These are phyloP conservation scores for Temnothorax unifasciatus DNA, from an alignment of 2,888 invertebrate species.

Conservation along the genomic window DNA sequence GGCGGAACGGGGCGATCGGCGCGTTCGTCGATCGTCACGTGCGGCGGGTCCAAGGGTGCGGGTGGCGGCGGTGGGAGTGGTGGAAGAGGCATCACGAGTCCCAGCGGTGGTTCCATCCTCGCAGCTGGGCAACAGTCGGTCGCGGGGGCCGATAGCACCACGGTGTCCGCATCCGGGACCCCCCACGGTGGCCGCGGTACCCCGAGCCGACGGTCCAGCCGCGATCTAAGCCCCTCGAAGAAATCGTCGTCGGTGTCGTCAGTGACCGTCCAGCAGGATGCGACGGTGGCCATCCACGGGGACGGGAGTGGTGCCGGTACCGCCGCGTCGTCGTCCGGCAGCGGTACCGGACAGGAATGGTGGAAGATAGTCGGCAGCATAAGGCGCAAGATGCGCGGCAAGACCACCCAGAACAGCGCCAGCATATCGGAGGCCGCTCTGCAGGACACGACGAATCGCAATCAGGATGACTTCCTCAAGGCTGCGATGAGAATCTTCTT, in stretches of 20 bases:
- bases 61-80: conserved; percentile 56
- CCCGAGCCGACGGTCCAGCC: conserved; percentile 82
- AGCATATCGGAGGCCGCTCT: conserved; percentile 77
- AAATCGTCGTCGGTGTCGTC: conserved; percentile 64
- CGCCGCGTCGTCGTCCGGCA: conserved; percentile 64
- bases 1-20: conserved; percentile 65
- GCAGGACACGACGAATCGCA: conserved; percentile 80
- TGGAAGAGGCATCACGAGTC: conserved; percentile 49
- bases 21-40: conserved; percentile 61
- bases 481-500: conserved; percentile 92
- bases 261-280: conserved; percentile 71
- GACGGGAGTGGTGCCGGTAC: conserved; percentile 72
- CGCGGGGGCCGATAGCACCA: conserved; percentile 75
- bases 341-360: conserved; percentile 83
- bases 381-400: conserved; percentile 83
- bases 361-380: conserved; percentile 85
- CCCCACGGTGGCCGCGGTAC: conserved; percentile 78
- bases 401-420: conserved; percentile 76
- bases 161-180: conserved; percentile 82
- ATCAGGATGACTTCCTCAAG: conserved; percentile 90
- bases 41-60: conserved; percentile 48
- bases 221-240: conserved; percentile 83
- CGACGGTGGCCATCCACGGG: conserved; percentile 69
- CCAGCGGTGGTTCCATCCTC: conserved; percentile 45
- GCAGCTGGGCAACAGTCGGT: conserved; percentile 52